These are phyloP conservation scores for Amblyopsis rosae DNA, from an alignment of 2,113 vertebrate genomes.

Conservation along the genomic window DNA sequence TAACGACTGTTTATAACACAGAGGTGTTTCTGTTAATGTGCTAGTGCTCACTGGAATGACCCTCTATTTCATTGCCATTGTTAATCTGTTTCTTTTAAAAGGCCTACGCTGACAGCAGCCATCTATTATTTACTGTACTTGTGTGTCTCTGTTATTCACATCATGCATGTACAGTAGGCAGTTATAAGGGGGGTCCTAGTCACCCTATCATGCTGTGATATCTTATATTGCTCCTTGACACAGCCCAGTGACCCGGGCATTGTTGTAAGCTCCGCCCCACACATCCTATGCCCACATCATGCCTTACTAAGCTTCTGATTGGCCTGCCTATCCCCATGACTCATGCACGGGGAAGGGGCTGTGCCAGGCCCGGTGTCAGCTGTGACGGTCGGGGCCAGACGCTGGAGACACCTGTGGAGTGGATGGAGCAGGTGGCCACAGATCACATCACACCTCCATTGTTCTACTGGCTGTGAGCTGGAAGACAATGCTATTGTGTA, in stretches of 20 bases:
- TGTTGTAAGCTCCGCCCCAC: constrained; percentile 49
- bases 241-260: constrained; percentile 47
- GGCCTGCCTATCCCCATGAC: constrained; percentile 41
- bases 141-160: constrained; percentile 64
- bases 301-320: constrained; percentile 59
- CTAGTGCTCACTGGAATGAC: constrained; percentile 45
- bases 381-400: constrained; percentile 35
- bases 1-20: constrained; percentile 6
- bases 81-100: constrained; percentile 72
- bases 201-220: constrained; percentile 57
- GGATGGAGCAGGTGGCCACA: constrained; percentile 62
- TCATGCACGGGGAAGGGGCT: constrained; percentile 35
- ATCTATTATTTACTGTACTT: constrained; percentile 68
- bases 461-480: constrained; percentile 24
- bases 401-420: constrained; percentile 59
- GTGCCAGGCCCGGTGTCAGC: constrained; percentile 47
- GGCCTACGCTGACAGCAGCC: constrained; percentile 42
- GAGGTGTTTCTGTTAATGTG: not conserved
- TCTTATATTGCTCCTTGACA: constrained; percentile 69
- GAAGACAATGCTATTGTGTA: constrained; percentile 10
- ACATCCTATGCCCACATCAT: constrained; percentile 34
- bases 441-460: constrained; percentile 46
- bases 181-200: constrained; percentile 64
- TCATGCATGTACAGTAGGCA: constrained; percentile 69
- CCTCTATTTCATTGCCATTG: constrained; percentile 64